Conservation (phyloP, 1,140 invertebrate species). For the Aplysia californica region DNA sequence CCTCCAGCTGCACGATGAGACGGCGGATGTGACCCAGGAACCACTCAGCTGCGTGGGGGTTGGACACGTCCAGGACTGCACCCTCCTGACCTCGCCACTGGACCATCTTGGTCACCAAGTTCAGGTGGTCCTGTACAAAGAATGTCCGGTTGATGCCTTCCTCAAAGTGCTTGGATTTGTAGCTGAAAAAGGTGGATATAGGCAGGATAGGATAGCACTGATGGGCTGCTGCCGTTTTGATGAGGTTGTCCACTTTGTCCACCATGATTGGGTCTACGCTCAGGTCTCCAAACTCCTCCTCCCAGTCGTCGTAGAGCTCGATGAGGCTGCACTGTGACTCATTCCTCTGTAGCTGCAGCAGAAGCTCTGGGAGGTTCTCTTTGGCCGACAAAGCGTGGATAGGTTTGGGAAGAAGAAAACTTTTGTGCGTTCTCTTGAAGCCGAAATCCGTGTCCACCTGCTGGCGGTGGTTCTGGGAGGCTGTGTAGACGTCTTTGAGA, state of each 20-base stretch:
- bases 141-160: conserved; percentile 32
- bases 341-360: conserved; percentile 8
- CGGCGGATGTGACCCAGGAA: conserved; percentile 22
- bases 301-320: conserved; percentile 34
- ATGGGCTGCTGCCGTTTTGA: not conserved
- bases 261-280: conserved; percentile 16
- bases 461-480: conserved; percentile 26
- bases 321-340: conserved; percentile 29
- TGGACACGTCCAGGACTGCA: conserved; percentile 38
- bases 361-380: conserved; percentile 12
- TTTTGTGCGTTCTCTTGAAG: conserved; percentile 18
- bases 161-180: conserved; percentile 36
- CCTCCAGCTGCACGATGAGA: conserved; percentile 21
- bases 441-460: conserved; percentile 22
- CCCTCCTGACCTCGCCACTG: conserved; percentile 37
- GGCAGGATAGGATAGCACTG: conserved; percentile 36
- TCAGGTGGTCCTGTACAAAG: conserved; percentile 37
- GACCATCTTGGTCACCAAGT: conserved; percentile 37
- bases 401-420: conserved; percentile 28
- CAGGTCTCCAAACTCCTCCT: conserved; percentile 34
- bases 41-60: conserved; percentile 33
- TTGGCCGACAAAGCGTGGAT: conserved; percentile 21
- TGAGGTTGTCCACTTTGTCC: conserved; percentile 14
- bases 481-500: conserved; percentile 29
- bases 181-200: conserved; percentile 39